phyloP scores from a whole-genome alignment of 2,888 invertebrate species.

The Odontothrips loti region DNA sequence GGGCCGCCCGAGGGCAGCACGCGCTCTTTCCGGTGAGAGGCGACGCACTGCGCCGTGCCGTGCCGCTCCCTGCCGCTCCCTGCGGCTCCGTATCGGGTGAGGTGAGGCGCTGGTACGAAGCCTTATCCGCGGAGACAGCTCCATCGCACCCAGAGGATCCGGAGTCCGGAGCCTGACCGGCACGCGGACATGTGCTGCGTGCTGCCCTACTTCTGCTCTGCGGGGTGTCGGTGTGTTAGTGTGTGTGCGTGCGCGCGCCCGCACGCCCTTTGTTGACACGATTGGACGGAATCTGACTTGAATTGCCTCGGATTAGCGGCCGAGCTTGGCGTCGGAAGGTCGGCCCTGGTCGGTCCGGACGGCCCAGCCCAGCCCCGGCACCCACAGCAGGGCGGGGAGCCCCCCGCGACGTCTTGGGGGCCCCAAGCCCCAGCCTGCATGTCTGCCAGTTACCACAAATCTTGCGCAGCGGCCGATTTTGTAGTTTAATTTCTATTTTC shows the following conservation, averaged over 20 bases:
- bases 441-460: no score
- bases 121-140: no score
- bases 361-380: not conserved
- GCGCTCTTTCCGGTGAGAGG: no score
- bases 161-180: no score
- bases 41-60: not conserved
- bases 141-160: no score
- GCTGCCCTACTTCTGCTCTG: not conserved
- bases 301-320: not conserved
- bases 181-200: no score
- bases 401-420: no score
- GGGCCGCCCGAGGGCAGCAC: not conserved
- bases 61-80: not conserved
- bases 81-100: not conserved
- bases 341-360: not conserved
- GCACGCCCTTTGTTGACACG: not conserved
- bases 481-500: no score
- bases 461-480: no score
- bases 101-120: no score
- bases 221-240: not conserved
- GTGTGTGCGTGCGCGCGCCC: not conserved
- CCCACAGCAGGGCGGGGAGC: no score
- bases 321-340: not conserved
- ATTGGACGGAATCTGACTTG: constrained; percentile 5
- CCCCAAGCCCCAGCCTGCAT: no score